Evolutionary conservation across 2,888 invertebrate species (phyloP).

Genomic region (Caenorhabditis drosophilae): DNA sequence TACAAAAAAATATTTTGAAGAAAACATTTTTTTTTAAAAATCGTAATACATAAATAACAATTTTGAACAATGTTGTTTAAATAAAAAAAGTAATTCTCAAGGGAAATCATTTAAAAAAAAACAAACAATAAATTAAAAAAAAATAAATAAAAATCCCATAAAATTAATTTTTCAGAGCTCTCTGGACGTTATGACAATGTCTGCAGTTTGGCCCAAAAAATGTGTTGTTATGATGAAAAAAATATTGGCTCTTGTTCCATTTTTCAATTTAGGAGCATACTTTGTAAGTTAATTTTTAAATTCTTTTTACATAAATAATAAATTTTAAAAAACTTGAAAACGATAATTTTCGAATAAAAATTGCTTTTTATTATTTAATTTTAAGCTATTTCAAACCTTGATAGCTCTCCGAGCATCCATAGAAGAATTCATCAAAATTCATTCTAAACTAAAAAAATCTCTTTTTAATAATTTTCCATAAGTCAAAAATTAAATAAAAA

Average conservation of each 20-base stretch:
- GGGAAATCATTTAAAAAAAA: not conserved
- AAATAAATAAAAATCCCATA: not conserved
- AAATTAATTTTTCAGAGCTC: slow-evolving; percentile 52
- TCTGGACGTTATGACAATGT: slow-evolving; percentile 53
- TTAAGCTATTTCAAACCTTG: too few species aligned
- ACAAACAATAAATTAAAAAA: not conserved
- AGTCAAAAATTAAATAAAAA: too few species aligned
- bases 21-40: not conserved
- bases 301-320: slow-evolving; percentile 10
- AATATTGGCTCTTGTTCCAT: slow-evolving; percentile 47
- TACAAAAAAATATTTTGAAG: not conserved
- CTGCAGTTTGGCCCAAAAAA: slow-evolving; percentile 49
- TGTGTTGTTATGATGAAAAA: slow-evolving; percentile 58
- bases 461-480: too few species aligned
- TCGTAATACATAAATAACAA: slow-evolving; percentile 1
- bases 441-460: too few species aligned
- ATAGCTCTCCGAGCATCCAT: too few species aligned
- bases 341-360: too few species aligned
- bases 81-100: too few species aligned
- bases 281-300: slow-evolving; percentile 34
- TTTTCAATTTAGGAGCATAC: slow-evolving; percentile 51
- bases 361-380: too few species aligned
- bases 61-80: too few species aligned
- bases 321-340: too few species aligned
- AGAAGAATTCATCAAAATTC: too few species aligned